phyloP scores from a whole-genome alignment of 2,888 invertebrate species.

The Synergus laeviventris region DNA sequence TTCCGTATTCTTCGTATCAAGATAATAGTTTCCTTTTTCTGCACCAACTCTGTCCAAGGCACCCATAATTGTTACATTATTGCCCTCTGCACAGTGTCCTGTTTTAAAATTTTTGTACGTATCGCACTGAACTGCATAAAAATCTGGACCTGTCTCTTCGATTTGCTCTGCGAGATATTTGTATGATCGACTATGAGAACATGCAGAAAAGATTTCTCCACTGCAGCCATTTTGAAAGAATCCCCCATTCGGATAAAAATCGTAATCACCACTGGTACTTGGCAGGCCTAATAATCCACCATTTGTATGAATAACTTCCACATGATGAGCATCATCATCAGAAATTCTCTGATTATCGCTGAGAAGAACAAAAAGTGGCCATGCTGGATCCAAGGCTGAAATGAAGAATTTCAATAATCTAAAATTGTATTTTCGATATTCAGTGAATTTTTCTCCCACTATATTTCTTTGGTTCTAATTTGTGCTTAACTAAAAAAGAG shows the following conservation, averaged over 20 bases:
- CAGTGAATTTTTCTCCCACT: neutral
- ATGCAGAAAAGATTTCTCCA: neutral
- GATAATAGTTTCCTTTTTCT: constrained; percentile 4
- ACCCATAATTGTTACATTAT: constrained; percentile 9
- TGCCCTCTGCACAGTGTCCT: neutral
- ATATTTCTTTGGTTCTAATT: neutral
- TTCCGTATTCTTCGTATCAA: neutral
- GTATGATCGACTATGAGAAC: constrained; percentile 2
- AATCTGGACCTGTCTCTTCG: neutral
- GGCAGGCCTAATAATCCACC: constrained; percentile 68
- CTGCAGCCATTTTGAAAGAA: neutral
- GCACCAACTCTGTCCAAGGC: neutral
- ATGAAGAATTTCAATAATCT: neutral
- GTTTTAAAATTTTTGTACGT: neutral
- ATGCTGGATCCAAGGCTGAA: constrained; percentile 73
- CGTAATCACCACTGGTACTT: constrained; percentile 67
- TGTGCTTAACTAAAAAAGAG: too few relatives aligned
- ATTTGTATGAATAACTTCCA: constrained; percentile 74
- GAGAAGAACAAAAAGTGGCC: constrained; percentile 67
- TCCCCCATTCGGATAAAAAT: constrained; percentile 59
- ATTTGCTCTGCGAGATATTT: constrained; percentile 19
- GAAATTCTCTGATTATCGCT: constrained; percentile 64
- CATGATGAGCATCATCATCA: constrained; percentile 68
- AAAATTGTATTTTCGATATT: neutral
- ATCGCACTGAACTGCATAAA: neutral